Evolutionary conservation across 2,888 invertebrate genomes (phyloP).

Genomic region (Lasius platythorax): DNA sequence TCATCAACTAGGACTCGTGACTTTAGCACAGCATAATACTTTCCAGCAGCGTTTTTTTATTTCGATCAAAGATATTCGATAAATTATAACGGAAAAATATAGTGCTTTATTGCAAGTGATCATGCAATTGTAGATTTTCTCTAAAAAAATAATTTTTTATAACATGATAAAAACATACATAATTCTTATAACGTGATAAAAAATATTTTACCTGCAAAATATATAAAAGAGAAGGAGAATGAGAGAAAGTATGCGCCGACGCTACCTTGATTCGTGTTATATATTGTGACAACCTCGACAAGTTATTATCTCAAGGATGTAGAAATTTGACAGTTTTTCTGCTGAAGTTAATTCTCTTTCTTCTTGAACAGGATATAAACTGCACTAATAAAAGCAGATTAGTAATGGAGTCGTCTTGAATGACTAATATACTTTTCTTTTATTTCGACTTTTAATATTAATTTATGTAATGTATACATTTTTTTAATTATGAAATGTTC

Average conservation of each 20-base stretch:
- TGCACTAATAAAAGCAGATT: background rate
- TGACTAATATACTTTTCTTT: background rate
- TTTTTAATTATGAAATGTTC: background rate
- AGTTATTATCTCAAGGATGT: conserved; percentile 1
- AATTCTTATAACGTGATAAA: background rate
- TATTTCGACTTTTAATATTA: background rate
- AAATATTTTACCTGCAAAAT: background rate
- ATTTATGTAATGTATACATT: background rate
- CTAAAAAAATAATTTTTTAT: background rate
- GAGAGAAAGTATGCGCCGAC: background rate
- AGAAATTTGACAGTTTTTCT: background rate
- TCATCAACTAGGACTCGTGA: conserved; percentile 46
- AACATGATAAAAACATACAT: background rate
- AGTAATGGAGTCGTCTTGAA: background rate
- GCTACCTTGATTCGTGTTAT: background rate
- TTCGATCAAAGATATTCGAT: conserved; percentile 20
- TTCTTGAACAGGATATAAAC: background rate
- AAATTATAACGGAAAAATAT: conserved; percentile 27
- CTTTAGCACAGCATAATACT: conserved; percentile 45
- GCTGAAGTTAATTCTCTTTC: background rate
- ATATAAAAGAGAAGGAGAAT: background rate
- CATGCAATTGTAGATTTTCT: background rate
- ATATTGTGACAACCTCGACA: background rate
- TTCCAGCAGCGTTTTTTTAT: conserved; percentile 39
- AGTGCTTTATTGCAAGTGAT: conserved; percentile 42